Conservation (phyloP, 2,888 invertebrate species). For the Aproaerema taeniolella region DNA sequence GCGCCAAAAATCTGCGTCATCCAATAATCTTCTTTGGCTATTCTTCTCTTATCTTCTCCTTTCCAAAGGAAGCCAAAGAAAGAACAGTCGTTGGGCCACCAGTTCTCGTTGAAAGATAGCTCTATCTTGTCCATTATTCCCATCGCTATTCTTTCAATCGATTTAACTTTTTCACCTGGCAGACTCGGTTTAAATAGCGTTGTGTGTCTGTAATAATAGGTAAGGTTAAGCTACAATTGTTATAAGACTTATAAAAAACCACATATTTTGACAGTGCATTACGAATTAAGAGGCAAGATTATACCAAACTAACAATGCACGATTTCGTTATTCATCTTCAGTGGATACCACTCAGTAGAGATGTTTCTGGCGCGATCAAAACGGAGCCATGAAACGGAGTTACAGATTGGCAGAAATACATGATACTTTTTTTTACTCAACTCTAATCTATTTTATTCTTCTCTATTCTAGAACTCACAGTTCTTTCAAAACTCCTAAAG, state of each 20-base stretch:
- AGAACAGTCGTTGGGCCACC: conserved; percentile 72
- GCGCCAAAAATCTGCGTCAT: conserved; percentile 24
- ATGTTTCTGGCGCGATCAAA: background rate
- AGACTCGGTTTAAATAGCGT: conserved; percentile 69
- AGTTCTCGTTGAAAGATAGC: conserved; percentile 76
- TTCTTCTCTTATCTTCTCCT: conserved; percentile 20
- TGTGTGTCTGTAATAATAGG: conserved; percentile 15
- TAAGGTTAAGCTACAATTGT: background rate
- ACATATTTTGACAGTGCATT: too few relatives aligned
- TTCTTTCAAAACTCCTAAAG: conserved; percentile 83
- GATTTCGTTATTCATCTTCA: background rate
- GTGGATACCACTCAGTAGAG: background rate
- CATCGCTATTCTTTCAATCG: conserved; percentile 77
- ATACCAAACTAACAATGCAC: background rate
- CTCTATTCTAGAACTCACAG: conserved; percentile 31
- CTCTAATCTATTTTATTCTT: too few relatives aligned
- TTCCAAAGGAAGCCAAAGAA: conserved; percentile 23
- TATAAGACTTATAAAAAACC: background rate
- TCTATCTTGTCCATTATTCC: conserved; percentile 83
- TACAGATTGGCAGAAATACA: too few relatives aligned
- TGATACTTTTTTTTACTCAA: too few relatives aligned
- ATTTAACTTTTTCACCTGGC: conserved; percentile 56
- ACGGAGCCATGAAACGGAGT: too few relatives aligned
- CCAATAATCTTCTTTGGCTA: conserved; percentile 23
- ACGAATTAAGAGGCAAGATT: too few relatives aligned